Evolutionary conservation across 2,888 invertebrate species (phyloP), one percentile per base, ranked within the genome.

Genomic region (Rotaria magnacalcarata): DNA sequence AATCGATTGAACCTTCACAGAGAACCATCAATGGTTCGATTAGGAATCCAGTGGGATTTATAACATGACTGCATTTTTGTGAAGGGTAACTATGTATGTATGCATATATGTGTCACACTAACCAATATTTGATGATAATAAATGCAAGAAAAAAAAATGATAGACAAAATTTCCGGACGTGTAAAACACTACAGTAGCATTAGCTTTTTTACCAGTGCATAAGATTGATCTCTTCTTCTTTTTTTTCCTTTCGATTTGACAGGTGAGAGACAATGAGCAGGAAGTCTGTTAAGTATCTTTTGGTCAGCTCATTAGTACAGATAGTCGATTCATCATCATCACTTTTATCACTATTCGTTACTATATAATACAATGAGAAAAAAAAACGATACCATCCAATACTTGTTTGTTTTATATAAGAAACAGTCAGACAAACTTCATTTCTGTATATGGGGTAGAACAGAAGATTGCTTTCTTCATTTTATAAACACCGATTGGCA

Each of bases 61-160:
- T 34, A 67, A 34, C 67, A 41, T 67, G 67, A 67, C 34, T 67
- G 34, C 27, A 41, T 27, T 67, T 34, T 67, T 34, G 34, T 67
- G 14, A 34, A 67, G 67, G 34, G 19, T 67, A 27, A 67, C 67
- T 67, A 34, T 11, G 67, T n/a, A 34, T 67, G 67, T 67, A 16
- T 67, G 27, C 34, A 16, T 67, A 34, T 34, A 8, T 67, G 19
- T 67, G 67, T 34, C 67, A 67, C 34, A 27, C 19, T 19, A 67
- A 67, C 67, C 34, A 67, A 67, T 67, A 67, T 67, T 67, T 67
- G 34, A 67, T 34, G 34, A 67, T 67, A 67, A 67, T 34, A 67
- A n/a, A 67, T 34, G 67, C 34, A 41, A 67, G 19, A 67, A 34
- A 67, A 67, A 34, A 34, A 67, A 67, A 27, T 27, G 67, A 67